Conservation (phyloP, 2,888 invertebrate genomes). For the Theretra japonica region DNA sequence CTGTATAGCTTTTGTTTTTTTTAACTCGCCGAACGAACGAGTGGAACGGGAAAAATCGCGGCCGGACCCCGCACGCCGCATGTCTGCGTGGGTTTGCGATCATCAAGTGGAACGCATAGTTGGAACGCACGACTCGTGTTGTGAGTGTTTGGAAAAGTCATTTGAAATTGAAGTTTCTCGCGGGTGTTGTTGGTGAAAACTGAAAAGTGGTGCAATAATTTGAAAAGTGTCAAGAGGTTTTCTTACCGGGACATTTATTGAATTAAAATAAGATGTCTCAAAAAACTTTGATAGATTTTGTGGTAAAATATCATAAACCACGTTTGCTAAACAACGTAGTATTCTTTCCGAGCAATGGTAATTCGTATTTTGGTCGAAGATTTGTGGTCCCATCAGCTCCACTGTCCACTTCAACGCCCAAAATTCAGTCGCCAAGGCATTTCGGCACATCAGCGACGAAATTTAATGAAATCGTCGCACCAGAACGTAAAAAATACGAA, state of each 20-base stretch:
- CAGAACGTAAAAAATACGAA: slow-evolving; percentile 57
- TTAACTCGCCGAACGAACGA: too few species aligned
- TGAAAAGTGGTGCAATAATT: slow-evolving; percentile 47
- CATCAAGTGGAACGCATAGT: too few species aligned
- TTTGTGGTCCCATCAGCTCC: slow-evolving; percentile 57
- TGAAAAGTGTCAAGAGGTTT: neutral
- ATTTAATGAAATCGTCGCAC: slow-evolving; percentile 56
- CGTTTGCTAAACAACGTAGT: slow-evolving; percentile 74
- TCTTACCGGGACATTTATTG: neutral
- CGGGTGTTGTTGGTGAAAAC: too few species aligned
- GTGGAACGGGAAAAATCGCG: too few species aligned
- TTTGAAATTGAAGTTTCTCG: neutral
- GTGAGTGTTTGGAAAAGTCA: neutral
- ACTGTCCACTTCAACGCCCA: slow-evolving; percentile 63
- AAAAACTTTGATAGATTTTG: slow-evolving; percentile 75
- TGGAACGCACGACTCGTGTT: too few species aligned
- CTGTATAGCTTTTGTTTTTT: too few species aligned
- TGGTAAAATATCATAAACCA: slow-evolving; percentile 76
- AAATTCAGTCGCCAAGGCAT: slow-evolving; percentile 64
- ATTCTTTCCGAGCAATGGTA: slow-evolving; percentile 77
- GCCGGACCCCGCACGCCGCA: too few species aligned
- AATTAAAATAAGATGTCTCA: slow-evolving; percentile 59
- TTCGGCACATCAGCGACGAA: slow-evolving; percentile 62
- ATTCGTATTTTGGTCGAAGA: slow-evolving; percentile 75
- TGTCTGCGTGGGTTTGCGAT: too few species aligned